These are phyloP conservation scores for Aphrocallistes beatrix DNA, from an alignment of 37 sponge, comb jelly and placozoan genomes.

Conservation along the genomic window DNA sequence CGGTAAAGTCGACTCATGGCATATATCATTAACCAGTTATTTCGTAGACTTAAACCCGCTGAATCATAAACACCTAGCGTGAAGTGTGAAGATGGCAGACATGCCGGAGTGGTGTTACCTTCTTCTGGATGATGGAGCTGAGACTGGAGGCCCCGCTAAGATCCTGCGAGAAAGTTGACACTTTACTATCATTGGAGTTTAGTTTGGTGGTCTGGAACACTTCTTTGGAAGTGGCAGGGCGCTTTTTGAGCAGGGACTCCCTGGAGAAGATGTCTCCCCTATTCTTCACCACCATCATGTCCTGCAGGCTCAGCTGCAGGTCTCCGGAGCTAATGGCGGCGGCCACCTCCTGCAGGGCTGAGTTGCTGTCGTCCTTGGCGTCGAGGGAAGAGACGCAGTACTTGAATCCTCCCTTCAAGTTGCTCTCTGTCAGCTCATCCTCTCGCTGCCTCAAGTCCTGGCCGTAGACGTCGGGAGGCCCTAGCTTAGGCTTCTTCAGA, in stretches of 20 bases:
- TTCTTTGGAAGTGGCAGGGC: background rate
- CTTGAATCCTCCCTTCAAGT: background rate
- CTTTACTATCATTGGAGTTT: background rate
- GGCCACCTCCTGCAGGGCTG: background rate
- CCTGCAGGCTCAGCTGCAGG: background rate
- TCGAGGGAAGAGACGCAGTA: background rate
- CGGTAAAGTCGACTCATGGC: no score
- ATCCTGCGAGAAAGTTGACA: background rate
- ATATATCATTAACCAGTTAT: no score
- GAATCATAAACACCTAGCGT: no score
- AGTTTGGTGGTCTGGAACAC: background rate
- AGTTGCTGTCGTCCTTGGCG: background rate
- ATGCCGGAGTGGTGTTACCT: no score
- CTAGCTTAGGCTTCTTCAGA: constrained; percentile 8
- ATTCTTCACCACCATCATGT: background rate
- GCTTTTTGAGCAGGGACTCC: background rate
- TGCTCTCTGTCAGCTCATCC: background rate
- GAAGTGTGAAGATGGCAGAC: no score
- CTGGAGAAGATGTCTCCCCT: background rate
- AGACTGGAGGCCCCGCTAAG: background rate
- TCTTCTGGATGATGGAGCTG: constrained; percentile 4
- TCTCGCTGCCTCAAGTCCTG: background rate
- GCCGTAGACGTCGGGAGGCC: background rate
- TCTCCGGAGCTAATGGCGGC: background rate
- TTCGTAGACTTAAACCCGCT: no score